These are phyloP conservation scores for Brachylomia viminalis DNA, from an alignment of 2,888 invertebrate species.

Conservation along the genomic window DNA sequence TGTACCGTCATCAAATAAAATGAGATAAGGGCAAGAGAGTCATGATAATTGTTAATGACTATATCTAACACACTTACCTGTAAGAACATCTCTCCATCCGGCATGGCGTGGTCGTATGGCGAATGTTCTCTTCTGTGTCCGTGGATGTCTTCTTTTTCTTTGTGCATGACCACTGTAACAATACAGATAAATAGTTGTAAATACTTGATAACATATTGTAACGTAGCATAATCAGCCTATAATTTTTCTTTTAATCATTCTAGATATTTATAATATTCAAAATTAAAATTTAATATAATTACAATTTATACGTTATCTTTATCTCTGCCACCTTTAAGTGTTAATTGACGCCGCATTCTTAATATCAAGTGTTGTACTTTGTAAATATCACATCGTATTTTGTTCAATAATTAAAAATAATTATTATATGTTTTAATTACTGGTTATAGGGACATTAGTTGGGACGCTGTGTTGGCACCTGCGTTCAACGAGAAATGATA, in stretches of 20 bases:
- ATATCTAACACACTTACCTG: slow-evolving; percentile 95
- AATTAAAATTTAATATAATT: slow-evolving; percentile 51
- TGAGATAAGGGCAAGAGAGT: too few relatives aligned
- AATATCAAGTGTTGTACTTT: slow-evolving; percentile 36
- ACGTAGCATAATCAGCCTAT: too few relatives aligned
- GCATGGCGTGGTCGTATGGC: slow-evolving; percentile 96
- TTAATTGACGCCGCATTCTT: slow-evolving; percentile 48
- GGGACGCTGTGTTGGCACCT: slow-evolving; percentile 33
- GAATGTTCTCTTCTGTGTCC: slow-evolving; percentile 93
- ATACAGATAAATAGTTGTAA: slow-evolving; percentile 60
- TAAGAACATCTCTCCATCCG: slow-evolving; percentile 98
- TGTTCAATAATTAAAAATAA: slow-evolving; percentile 53
- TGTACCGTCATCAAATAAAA: too few relatives aligned
- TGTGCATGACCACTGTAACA: slow-evolving; percentile 97
- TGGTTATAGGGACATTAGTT: slow-evolving; percentile 13
- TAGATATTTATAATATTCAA: slow-evolving; percentile 27
- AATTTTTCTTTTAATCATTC: too few relatives aligned
- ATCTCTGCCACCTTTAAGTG: slow-evolving; percentile 56
- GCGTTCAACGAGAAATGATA: slow-evolving; percentile 32
- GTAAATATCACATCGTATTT: slow-evolving; percentile 44
- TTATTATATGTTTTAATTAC: slow-evolving; percentile 54
- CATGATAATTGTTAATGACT: too few relatives aligned
- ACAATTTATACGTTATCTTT: slow-evolving; percentile 41
- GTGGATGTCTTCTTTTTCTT: slow-evolving; percentile 96
- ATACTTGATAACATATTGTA: not conserved